Evolutionary conservation across 2,888 invertebrate genomes (phyloP).

Genomic region (Synergus itoensis): DNA sequence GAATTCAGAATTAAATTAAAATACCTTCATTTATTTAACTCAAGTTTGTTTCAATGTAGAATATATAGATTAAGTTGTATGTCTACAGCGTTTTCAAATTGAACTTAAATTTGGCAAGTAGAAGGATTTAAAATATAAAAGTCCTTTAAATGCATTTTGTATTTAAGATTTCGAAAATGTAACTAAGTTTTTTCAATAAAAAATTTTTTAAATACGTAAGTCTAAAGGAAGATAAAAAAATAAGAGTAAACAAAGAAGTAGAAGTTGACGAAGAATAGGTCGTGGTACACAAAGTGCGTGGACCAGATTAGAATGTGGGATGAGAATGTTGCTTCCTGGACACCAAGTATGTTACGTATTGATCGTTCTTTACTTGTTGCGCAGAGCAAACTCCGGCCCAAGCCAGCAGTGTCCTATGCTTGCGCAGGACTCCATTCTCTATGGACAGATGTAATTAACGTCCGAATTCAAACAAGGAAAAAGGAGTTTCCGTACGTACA

Average conservation of each 20-base stretch:
- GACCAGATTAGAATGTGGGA: slow-evolving; percentile 14
- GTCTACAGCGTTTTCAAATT: background rate
- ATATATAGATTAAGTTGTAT: background rate
- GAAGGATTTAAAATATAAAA: too few species aligned
- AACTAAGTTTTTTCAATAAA: too few species aligned
- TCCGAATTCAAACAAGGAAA: slow-evolving; percentile 63
- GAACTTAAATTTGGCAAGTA: too few species aligned
- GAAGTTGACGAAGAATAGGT: background rate
- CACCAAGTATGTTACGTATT: slow-evolving; percentile 70
- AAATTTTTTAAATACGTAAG: too few species aligned
- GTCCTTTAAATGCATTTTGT: too few species aligned
- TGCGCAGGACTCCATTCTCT: slow-evolving; percentile 63
- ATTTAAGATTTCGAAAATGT: too few species aligned
- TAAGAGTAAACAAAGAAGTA: background rate
- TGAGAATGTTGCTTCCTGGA: slow-evolving; percentile 55
- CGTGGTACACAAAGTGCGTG: background rate
- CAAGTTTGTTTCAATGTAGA: background rate
- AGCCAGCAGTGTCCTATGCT: slow-evolving; percentile 55
- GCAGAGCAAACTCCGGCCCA: slow-evolving; percentile 66
- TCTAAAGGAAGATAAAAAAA: too few species aligned
- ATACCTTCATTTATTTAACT: background rate
- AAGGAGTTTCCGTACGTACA: slow-evolving; percentile 49
- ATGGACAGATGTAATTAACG: slow-evolving; percentile 71
- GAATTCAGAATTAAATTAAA: background rate
- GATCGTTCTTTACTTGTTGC: slow-evolving; percentile 77